A percentile compares a stretch with the other conserved stretches of the same genome.
Evolutionary conservation across 2,113 vertebrate species (phyloP).

Genomic region (Nesoenas mayeri): DNA sequence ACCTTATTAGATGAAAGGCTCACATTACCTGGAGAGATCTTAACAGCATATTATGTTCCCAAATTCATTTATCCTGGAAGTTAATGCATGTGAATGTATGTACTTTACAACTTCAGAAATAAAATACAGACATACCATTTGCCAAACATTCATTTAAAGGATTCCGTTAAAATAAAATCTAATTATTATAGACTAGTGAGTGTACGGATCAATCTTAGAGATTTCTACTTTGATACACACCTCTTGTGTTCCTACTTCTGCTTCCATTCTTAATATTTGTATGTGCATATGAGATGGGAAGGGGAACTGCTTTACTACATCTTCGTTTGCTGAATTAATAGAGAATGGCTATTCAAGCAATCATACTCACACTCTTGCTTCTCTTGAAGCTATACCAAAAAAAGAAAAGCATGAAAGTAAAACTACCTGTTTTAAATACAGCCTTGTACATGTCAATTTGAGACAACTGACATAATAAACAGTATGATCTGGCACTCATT

Average conservation of each 20-base stretch:
- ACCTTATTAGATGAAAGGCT: neutral
- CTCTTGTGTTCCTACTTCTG: neutral
- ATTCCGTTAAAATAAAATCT: neutral
- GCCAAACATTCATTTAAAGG: neutral
- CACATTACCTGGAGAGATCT: neutral
- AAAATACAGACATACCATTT: neutral
- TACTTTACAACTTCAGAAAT: neutral
- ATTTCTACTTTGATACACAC: neutral
- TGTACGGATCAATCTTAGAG: rapidly evolving
- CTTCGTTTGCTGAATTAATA: neutral
- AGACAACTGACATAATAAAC: neutral
- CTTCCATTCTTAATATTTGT: neutral
- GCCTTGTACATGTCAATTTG: neutral
- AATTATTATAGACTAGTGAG: neutral
- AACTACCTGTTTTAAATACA: neutral
- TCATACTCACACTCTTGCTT: neutral
- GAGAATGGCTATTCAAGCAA: neutral
- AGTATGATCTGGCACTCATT: neutral
- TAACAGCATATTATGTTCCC: neutral
- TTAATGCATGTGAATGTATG: neutral
- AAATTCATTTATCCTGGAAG: neutral
- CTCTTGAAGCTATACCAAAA: neutral
- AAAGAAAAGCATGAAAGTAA: neutral
- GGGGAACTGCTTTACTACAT: neutral
- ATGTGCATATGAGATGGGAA: neutral